A percentile compares a stretch with the other conserved stretches of the same genome.
Evolutionary conservation across 2,113 vertebrate genomes (phyloP).

Genomic region (Daubentonia madagascariensis): DNA sequence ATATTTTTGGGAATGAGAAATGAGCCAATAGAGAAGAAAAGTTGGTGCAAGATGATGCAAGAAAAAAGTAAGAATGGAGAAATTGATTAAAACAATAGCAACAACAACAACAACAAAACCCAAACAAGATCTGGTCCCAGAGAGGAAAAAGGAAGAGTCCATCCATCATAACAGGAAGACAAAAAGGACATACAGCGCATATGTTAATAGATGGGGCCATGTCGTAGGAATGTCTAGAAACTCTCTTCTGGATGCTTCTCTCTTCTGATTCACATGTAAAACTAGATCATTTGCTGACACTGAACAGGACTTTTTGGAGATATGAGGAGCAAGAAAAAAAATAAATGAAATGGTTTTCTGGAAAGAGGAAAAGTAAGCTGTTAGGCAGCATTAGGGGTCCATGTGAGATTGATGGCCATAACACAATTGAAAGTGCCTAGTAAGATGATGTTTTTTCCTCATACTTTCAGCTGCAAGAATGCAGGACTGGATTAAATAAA

Average conservation of each 20-base stretch:
- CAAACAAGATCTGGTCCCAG: background rate
- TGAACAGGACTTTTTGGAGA: background rate
- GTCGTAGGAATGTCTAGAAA: background rate
- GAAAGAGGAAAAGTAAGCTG: background rate
- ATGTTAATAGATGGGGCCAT: background rate
- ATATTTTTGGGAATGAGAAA: background rate
- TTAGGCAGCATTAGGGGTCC: background rate
- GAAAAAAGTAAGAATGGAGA: background rate
- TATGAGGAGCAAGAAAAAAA: background rate
- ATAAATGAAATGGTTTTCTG: background rate
- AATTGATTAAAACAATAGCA: too few species aligned
- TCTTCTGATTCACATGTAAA: background rate
- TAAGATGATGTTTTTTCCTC: background rate
- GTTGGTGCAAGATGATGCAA: background rate
- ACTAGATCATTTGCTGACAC: background rate
- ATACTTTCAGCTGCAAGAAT: background rate
- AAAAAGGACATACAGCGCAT: background rate
- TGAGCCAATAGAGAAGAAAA: background rate
- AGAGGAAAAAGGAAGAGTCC: background rate
- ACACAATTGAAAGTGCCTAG: background rate
- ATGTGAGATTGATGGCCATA: background rate
- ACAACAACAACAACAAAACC: background rate
- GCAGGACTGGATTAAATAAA: background rate
- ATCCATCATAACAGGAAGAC: background rate
- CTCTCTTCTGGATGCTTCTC: background rate